These are phyloP conservation scores for Fopius arisanus DNA, from an alignment of 1,140 invertebrate genomes.

Conservation along the genomic window DNA sequence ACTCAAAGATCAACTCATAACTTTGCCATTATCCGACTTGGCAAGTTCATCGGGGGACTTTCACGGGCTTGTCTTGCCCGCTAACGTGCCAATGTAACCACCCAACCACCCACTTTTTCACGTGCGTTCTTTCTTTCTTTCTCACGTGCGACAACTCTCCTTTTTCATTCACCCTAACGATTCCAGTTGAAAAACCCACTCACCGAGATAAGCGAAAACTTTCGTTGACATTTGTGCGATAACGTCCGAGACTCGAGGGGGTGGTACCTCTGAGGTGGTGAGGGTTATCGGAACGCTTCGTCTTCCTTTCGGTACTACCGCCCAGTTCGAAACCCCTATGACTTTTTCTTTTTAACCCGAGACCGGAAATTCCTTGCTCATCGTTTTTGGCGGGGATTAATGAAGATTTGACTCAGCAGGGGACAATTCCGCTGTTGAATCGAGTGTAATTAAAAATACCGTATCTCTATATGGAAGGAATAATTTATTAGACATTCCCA, in stretches of 20 bases:
- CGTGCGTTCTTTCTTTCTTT: background rate
- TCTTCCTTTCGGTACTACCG: background rate
- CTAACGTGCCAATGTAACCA: background rate
- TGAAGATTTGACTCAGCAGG: conserved; percentile 22
- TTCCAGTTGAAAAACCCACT: conserved; percentile 17
- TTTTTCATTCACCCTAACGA: conserved; percentile 21
- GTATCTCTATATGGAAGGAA: too few relatives aligned
- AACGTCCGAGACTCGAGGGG: conserved; percentile 13
- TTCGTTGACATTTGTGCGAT: conserved; percentile 41
- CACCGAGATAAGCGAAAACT: conserved; percentile 37
- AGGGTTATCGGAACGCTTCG: background rate
- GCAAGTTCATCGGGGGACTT: conserved; percentile 41
- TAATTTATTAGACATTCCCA: too few relatives aligned
- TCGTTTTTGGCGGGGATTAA: conserved; percentile 28
- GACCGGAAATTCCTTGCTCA: conserved; percentile 14
- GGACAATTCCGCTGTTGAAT: conserved; percentile 5
- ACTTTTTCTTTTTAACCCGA: conserved; percentile 2
- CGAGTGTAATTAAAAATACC: conserved; percentile 2
- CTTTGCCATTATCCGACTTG: conserved; percentile 53
- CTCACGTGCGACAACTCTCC: background rate
- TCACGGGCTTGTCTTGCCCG: conserved; percentile 18
- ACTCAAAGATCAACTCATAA: conserved; percentile 43
- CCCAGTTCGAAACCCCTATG: background rate
- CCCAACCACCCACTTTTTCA: conserved; percentile 18
- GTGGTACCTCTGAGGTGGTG: background rate